Evolutionary conservation across 2,113 vertebrate genomes (phyloP).

Genomic region (Numida meleagris): DNA sequence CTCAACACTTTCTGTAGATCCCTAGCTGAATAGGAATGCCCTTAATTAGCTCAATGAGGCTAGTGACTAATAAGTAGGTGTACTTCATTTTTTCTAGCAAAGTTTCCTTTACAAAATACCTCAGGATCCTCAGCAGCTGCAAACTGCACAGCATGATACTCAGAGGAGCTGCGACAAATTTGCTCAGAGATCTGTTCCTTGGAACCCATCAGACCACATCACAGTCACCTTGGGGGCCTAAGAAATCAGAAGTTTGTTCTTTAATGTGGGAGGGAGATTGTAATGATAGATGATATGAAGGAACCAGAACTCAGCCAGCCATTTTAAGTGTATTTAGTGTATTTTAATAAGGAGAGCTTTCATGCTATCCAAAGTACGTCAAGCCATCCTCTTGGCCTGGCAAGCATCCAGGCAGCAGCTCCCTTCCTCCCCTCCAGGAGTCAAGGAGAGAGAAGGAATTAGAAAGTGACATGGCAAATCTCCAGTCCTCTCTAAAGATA

Average conservation of each 20-base stretch:
- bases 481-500: not conserved
- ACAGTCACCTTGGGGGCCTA: rapidly evolving
- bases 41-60: not conserved
- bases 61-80: not conserved
- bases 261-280: not conserved
- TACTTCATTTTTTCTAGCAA: not conserved
- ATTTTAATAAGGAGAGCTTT: not conserved
- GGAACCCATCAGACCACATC: not conserved
- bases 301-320: not conserved
- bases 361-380: not conserved
- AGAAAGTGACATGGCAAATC: not conserved
- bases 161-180: not conserved
- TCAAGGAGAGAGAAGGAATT: not conserved
- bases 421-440: not conserved
- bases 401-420: not conserved
- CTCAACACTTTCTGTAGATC: not conserved
- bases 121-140: not conserved
- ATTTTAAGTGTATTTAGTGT: not conserved
- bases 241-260: not conserved
- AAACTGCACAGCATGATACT: not conserved
- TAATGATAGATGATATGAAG: rapidly evolving
- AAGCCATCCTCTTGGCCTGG: not conserved
- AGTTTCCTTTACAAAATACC: not conserved
- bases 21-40: not conserved
- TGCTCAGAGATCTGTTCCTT: not conserved